phyloP scores from a whole-genome alignment of 2,113 vertebrate genomes.

The Sterna hirundo region DNA sequence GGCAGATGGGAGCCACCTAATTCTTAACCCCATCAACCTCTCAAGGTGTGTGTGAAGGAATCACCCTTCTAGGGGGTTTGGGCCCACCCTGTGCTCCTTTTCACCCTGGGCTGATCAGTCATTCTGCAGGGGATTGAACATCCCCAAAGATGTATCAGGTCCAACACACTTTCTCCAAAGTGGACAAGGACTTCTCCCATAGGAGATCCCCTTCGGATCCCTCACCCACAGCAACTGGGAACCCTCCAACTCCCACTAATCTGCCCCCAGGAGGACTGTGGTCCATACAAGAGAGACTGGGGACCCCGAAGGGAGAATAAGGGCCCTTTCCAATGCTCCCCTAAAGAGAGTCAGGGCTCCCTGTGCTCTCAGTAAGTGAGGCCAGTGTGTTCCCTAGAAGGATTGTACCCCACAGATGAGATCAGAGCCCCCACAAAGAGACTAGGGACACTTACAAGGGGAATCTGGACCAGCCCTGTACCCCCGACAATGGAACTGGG shows the following conservation, averaged over 20 bases:
- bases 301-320: background rate
- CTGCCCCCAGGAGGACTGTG: rapidly evolving
- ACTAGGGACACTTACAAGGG: background rate
- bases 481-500: rapidly evolving
- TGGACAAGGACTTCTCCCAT: background rate
- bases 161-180: rapidly evolving
- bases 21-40: rapidly evolving
- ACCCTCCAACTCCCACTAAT: background rate
- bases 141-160: background rate
- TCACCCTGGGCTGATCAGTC: background rate
- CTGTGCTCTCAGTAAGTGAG: rapidly evolving
- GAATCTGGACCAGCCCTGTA: background rate
- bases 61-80: rapidly evolving
- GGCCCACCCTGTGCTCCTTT: background rate
- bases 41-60: background rate
- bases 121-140: rapidly evolving
- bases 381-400: too few relatives aligned
- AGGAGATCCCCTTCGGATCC: rapidly evolving
- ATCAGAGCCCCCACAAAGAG: background rate
- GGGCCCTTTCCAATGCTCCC: background rate
- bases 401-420: rapidly evolving
- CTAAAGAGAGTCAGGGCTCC: rapidly evolving
- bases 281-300: rapidly evolving
- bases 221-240: background rate
- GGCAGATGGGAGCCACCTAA: rapidly evolving